Evolutionary conservation across 1,140 invertebrate genomes (phyloP), one percentile per base, ranked within the genome.

Genomic region (Stratiolaelaps scimitus): DNA sequence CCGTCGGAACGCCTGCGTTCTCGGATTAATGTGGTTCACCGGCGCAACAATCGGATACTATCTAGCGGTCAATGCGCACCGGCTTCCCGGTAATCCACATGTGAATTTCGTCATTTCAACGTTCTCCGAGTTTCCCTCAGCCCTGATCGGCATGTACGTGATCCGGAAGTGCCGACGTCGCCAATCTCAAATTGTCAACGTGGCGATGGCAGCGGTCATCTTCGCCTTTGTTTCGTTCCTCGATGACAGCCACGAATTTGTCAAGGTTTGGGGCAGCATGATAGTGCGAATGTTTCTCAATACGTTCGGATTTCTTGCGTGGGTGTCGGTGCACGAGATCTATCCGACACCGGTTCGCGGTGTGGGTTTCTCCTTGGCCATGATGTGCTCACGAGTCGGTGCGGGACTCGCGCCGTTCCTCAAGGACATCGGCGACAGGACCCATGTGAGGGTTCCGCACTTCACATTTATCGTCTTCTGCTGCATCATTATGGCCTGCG

Each of bases 81-180:
- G 23, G 4, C 20, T 20, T 26, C 23, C 23, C 53, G 53, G 53
- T 15, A 60, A 60, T 34, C 53, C 53, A 6, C 53, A 60, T 2
- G 53, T 60, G 23, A 60, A 60, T 26, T 60, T 60, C 23, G 53
- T 23, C 4, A 60, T 26, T 60, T 60, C 53, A 26, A 23, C 23
- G 1, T 60, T 26, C 34, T 1, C 53, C 1, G 53, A 60, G 15
- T 48, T 48, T 28, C 47, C 47, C 47, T 19, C 47, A 15, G 20
- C 47, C 4, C 47, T 48, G 26, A 15, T 23, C 53, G 53, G 53
- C 17, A 17, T 60, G 53, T 6, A 29, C 53, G 15, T 60, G 17
- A 17, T 26, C 17, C 53, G 53, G 10, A 60, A 26, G 15, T 48
- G 47, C 15, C 47, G 47, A 23, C 47, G 23, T 29, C 26, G 53